Base-by-base conservation (phyloP, 2,888 invertebrate genomes). In the Drosophila tanythrix region DNA sequence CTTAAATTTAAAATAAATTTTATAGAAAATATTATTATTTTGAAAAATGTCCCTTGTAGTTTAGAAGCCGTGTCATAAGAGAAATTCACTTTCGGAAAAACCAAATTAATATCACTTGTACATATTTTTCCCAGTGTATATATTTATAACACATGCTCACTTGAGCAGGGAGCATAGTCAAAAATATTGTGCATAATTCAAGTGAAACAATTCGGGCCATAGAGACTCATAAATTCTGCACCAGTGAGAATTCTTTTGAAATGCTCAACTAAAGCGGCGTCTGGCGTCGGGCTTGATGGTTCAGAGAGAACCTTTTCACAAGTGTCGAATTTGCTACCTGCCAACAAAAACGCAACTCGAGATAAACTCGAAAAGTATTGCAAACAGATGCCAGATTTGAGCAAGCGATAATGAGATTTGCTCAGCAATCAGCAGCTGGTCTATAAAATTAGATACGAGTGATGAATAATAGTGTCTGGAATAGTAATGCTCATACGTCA, bases 271-370 rank as follows among this genome's bases (percentile, higher is more conserved):
- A 67, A 60, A 59, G 31, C 62, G 62, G 35, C 60, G 55, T 61
- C 63, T 29, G 15, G 51, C 57, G 38, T 36, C 35, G 29, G 13
- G 25, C 13, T 36, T 40, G 27, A 18, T 50, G 25, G 33, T 57
- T 73, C 48, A 15, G 27, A 60, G 21, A 60, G 64, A 74, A 69
- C 69, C 69, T 85, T 74, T 80, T 61, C 63, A 76, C 79, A 79
- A 85, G 73, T 76, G 70, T 67, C 65, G 31, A 55, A 31, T 52
- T 48, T 40, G 48, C 82, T 82, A 82, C 82, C 82, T 82, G 85
- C 82, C 60, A 7, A 31, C 43, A 38, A 51, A 33, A 60, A 55
- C 36, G 10, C 0, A 61, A 43, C 40, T 53, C 61, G 25, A 70
- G 70, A 56, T 40, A 27, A 43, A 31, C 21, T 46, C 10, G 31